These are phyloP conservation scores for Acanthurus lineatus DNA, from an alignment of 2,797 vertebrate genomes.

Conservation along the genomic window DNA sequence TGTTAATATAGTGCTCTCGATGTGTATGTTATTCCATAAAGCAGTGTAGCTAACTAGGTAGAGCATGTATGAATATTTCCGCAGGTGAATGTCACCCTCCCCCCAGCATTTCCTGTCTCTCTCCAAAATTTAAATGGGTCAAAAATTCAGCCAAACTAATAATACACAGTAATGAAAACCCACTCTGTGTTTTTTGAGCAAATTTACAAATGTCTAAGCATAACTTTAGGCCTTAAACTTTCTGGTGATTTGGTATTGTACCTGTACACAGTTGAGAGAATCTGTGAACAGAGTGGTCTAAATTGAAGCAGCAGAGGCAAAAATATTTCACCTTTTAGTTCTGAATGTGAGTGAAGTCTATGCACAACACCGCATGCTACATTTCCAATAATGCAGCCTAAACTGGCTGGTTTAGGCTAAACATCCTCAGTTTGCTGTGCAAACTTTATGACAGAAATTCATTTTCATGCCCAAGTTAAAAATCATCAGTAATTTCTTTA, in stretches of 20 bases:
- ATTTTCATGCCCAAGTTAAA: not conserved
- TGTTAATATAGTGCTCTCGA: not conserved
- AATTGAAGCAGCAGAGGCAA: not conserved
- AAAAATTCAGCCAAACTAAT: no score
- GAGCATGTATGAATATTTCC: no score
- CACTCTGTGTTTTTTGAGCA: not conserved
- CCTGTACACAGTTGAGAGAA: not conserved
- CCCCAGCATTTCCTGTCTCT: no score
- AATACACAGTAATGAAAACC: no score
- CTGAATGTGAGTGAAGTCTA: not conserved
- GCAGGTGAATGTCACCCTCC: no score
- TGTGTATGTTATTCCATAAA: not conserved
- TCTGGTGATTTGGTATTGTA: not conserved
- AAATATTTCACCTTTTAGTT: not conserved
- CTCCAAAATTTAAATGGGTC: no score
- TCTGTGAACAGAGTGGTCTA: no score
- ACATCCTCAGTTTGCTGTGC: not conserved
- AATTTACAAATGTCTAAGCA: not conserved
- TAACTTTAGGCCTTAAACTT: not conserved
- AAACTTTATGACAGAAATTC: not conserved
- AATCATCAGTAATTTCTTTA: not conserved
- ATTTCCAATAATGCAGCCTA: not conserved
- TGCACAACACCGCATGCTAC: not conserved
- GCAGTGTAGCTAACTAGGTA: not conserved
- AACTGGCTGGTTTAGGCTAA: not conserved